phyloP scores from a whole-genome alignment of 1,140 invertebrate species.

The Aethina tumida region DNA sequence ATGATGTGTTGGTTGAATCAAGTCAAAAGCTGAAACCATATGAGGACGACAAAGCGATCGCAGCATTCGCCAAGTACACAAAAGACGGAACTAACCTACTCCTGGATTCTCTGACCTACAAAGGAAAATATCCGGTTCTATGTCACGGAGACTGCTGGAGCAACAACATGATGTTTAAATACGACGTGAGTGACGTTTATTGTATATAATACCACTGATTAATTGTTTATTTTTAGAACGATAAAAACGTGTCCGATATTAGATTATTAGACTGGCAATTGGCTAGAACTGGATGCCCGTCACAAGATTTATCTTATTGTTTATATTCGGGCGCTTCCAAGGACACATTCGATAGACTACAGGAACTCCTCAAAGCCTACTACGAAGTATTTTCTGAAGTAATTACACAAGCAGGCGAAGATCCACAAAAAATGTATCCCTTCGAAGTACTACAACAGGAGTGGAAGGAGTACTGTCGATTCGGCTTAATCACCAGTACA shows the following conservation, averaged over 20 bases:
- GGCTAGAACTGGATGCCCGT: conserved; percentile 43
- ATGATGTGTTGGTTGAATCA: conserved; percentile 19
- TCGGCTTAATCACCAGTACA: conserved; percentile 13
- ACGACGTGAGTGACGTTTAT: conserved; percentile 18
- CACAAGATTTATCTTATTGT: conserved; percentile 47
- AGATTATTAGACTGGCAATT: conserved; percentile 48
- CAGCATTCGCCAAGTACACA: conserved; percentile 9
- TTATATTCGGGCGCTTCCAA: conserved; percentile 44
- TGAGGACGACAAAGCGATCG: conserved; percentile 6
- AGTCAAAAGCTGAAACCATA: conserved; percentile 12
- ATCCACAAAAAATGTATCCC: conserved; percentile 38
- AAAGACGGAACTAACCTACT: conserved; percentile 7
- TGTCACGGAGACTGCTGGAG: conserved; percentile 23
- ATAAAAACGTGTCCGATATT: conserved; percentile 13
- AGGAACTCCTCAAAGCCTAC: conserved; percentile 43
- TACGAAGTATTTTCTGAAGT: conserved; percentile 38
- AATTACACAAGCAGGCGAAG: conserved; percentile 33
- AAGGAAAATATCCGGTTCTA: conserved; percentile 14
- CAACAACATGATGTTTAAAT: conserved; percentile 24
- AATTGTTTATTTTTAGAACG: conserved; percentile 7
- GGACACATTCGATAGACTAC: conserved; percentile 37
- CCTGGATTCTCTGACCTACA: conserved; percentile 9
- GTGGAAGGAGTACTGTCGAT: conserved; percentile 26
- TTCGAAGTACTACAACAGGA: conserved; percentile 34
- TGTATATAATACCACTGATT: not conserved